Conservation (phyloP, 2,113 vertebrate species). For the Mobula hypostoma region DNA sequence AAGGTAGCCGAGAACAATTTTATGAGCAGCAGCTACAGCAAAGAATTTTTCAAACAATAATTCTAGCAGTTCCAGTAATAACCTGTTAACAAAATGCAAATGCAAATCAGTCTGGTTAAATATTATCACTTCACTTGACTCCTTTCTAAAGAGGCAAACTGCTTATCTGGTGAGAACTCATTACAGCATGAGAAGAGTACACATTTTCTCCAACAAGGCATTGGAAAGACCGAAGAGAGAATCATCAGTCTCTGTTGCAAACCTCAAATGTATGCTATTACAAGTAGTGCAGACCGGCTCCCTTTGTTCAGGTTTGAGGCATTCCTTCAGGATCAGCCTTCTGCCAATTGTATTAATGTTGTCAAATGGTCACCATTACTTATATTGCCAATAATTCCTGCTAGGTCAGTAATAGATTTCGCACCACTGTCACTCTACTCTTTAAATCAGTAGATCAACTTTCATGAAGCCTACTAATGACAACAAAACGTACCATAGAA, state of each 20-base stretch:
- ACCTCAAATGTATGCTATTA: no score
- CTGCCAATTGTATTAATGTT: not conserved
- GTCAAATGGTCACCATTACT: not conserved
- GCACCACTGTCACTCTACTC: not conserved
- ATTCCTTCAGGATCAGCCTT: no score
- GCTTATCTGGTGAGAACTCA: no score
- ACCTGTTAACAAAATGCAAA: slow-evolving; percentile 52
- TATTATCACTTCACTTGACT: no score
- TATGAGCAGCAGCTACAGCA: slow-evolving; percentile 82
- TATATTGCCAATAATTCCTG: not conserved
- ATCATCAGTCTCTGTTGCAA: no score
- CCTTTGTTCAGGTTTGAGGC: no score
- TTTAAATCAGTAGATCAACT: not conserved
- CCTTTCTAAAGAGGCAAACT: no score
- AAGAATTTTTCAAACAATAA: slow-evolving; percentile 94
- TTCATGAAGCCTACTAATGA: not conserved
- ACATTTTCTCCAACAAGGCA: no score
- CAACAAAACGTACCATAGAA: not conserved
- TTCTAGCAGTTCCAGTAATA: slow-evolving; percentile 88
- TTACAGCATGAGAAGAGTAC: no score
- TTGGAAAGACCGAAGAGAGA: no score
- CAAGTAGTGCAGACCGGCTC: no score
- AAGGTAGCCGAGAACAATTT: slow-evolving; percentile 77
- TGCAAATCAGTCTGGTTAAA: not conserved
- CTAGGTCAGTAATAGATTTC: not conserved